Evolutionary conservation across 2,797 vertebrate genomes (phyloP).

Genomic region (Lycodopsis pacificus): DNA sequence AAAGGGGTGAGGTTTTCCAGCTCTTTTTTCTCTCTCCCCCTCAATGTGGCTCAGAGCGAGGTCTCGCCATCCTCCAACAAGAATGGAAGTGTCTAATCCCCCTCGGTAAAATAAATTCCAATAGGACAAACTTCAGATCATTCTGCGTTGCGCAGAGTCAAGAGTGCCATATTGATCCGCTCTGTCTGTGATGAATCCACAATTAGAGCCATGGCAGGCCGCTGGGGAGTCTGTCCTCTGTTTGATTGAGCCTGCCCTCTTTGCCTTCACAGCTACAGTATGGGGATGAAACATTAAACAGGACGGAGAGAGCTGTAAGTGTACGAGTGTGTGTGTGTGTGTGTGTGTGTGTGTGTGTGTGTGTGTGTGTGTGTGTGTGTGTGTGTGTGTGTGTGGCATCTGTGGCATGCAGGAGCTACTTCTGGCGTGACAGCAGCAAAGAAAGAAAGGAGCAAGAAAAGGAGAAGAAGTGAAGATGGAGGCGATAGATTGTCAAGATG

Average conservation of each 20-base stretch:
- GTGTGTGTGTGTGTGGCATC: constrained; percentile 1
- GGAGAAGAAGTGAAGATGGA: constrained; percentile 39
- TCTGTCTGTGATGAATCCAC: constrained; percentile 83
- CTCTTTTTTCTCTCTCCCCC: constrained; percentile 34
- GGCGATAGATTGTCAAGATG: constrained; percentile 34
- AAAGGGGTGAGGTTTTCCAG: constrained; percentile 30
- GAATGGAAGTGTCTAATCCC: constrained; percentile 76
- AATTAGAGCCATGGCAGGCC: constrained; percentile 79
- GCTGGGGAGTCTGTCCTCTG: constrained; percentile 75
- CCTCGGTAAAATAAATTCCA: constrained; percentile 74
- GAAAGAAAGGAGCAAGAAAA: constrained; percentile 19
- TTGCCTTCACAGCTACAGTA: constrained; percentile 61
- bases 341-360: constrained; percentile 6
- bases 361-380: neutral
- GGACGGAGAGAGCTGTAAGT: constrained; percentile 23
- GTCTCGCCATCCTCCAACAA: constrained; percentile 62
- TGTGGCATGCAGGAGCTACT: constrained; percentile 22
- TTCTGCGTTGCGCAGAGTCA: constrained; percentile 69
- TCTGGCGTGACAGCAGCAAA: constrained; percentile 35
- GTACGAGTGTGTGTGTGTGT: constrained; percentile 6
- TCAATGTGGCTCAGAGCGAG: constrained; percentile 49
- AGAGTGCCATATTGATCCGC: constrained; percentile 80
- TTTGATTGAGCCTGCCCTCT: constrained; percentile 76
- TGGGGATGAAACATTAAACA: constrained; percentile 69
- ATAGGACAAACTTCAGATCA: constrained; percentile 83